Evolutionary conservation across 1,140 invertebrate species (phyloP), one percentile per base, ranked within the genome.

Genomic region (Trichonephila clavipes): DNA sequence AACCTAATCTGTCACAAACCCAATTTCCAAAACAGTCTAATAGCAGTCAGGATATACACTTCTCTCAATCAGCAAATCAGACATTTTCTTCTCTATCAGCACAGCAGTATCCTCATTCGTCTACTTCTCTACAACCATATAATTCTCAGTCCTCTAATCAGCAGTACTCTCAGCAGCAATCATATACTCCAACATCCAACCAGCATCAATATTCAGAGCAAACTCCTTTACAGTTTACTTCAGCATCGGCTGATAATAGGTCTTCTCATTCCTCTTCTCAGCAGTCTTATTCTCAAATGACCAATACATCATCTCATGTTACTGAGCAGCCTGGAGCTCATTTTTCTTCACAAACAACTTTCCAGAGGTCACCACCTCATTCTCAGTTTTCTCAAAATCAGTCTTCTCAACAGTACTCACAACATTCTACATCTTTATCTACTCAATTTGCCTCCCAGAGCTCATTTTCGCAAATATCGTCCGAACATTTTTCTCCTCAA

Each of bases 321-420:
- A 61, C 92, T n/a, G 85, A 88, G 8, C 85, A 88, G 24, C 14
- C 92, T n/a, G 44, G 51, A n/a, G 3, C 18, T 88, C n/a, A 81
- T 40, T 93, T 87, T 61, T 69, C 90, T 28, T 69, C 90, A 66
- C 83, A 88, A 34, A n/a, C 83, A 59, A n/a, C 66, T 18, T 92
- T 85, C 58, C 90, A 92, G 12, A 81, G 61, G 51, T 85, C 90
- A 8, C 82, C 82, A 19, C 83, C 82, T 34, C 91, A 92, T 58
- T 92, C 91, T 82, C 92, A 93, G n/a, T 88, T 93, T 88, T 62
- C 86, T 19, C 85, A 88, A 62, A 81, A 18, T 81, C 86, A 77
- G 8, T 40, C 85, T 44, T 62, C 85, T 58, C 85, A 81, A 19
- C 86, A 88, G 28, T 93, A 34, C 64, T 87, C 91, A 2, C 82